Percentiles rank a stretch among this genome's conserved stretches.
Evolutionary conservation across 1,140 invertebrate species (phyloP).

Genomic region (Lethocerus indicus): DNA sequence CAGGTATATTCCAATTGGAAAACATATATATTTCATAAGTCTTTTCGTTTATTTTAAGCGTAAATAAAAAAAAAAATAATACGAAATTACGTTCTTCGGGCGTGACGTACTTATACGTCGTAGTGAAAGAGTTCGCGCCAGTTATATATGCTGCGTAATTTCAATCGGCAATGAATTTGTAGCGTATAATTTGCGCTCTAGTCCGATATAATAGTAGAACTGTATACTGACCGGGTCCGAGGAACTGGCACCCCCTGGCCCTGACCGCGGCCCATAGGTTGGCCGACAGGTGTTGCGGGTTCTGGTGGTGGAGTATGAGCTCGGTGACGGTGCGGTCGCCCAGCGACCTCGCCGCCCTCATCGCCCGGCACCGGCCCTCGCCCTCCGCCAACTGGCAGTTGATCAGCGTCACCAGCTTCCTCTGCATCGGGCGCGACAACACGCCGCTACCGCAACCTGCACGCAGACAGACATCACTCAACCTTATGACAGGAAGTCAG

Average conservation of each 20-base stretch:
- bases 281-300: constrained; percentile 77
- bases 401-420: constrained; percentile 80
- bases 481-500: neutral
- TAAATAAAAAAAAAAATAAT: too few relatives aligned
- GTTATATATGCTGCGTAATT: too few relatives aligned
- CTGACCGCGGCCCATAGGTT: constrained; percentile 95
- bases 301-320: constrained; percentile 85
- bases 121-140: too few relatives aligned
- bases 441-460: constrained; percentile 18
- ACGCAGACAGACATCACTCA: constrained; percentile 13
- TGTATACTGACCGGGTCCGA: constrained; percentile 60
- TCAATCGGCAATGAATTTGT: too few relatives aligned
- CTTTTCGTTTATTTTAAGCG: too few relatives aligned
- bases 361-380: constrained; percentile 63
- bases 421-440: constrained; percentile 84
- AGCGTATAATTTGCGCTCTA: too few relatives aligned
- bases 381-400: constrained; percentile 85
- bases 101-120: too few relatives aligned
- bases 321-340: constrained; percentile 91
- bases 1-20: too few relatives aligned
- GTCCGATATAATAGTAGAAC: neutral
- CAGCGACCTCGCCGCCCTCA: constrained; percentile 72
- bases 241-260: constrained; percentile 92
- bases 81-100: too few relatives aligned
- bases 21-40: too few relatives aligned